Conservation (phyloP, 2,797 vertebrate genomes). For the Anableps anableps region DNA sequence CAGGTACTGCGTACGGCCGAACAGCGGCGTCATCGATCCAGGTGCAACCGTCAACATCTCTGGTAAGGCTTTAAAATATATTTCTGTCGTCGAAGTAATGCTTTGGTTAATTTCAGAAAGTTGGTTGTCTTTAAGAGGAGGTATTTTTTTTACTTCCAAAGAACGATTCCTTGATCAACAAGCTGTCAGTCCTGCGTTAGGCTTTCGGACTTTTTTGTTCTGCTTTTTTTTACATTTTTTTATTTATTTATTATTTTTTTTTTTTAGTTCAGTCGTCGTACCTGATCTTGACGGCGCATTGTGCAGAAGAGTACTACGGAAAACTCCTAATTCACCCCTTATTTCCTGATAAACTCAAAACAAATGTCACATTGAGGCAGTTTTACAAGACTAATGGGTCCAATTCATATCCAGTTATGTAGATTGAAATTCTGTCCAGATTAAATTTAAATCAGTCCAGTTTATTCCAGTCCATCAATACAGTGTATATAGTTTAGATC, state of each 20-base stretch:
- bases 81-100: too few species aligned
- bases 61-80: constrained; percentile 72
- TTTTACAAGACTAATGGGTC: background rate
- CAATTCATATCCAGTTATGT: background rate
- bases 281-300: background rate
- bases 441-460: too few species aligned
- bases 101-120: background rate
- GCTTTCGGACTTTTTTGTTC: too few species aligned
- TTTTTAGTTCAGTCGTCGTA: background rate
- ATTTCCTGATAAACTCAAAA: background rate
- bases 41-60: constrained; percentile 91
- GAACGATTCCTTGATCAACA: too few species aligned
- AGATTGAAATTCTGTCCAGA: too few species aligned
- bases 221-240: background rate
- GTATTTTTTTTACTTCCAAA: background rate
- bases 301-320: background rate
- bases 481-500: background rate
- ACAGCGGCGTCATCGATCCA: constrained; percentile 94
- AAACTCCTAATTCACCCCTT: background rate
- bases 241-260: background rate
- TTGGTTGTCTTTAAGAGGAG: background rate
- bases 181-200: too few species aligned
- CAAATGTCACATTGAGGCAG: background rate
- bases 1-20: constrained; percentile 97
- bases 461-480: background rate